Evolutionary conservation across 2,797 vertebrate genomes (phyloP).

Genomic region (Columba guinea): DNA sequence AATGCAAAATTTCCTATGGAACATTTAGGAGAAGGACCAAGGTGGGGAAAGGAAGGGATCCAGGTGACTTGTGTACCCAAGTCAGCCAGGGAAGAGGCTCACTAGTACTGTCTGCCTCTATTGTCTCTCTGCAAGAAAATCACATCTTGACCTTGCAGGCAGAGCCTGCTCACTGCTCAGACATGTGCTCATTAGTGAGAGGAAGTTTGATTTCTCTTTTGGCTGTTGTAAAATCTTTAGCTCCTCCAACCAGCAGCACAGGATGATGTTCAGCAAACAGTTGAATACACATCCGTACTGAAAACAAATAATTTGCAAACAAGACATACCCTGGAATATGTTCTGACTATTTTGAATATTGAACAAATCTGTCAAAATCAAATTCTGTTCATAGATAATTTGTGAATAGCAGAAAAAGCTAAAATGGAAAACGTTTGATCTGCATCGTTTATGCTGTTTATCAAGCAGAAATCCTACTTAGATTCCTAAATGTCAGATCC

Average conservation of each 20-base stretch:
- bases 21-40: not conserved
- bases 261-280: not conserved
- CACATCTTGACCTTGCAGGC: not conserved
- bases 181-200: not conserved
- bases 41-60: not conserved
- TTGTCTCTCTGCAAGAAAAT: not conserved
- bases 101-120: not conserved
- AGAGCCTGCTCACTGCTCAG: not conserved
- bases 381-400: conserved; percentile 32
- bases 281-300: not conserved
- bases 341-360: conserved; percentile 32
- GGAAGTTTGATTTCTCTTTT: not conserved
- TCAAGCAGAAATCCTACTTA: not conserved
- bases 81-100: not conserved
- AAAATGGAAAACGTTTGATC: conserved; percentile 41
- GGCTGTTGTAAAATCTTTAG: not conserved
- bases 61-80: fast-evolving
- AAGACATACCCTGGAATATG: not conserved
- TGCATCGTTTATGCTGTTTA: not conserved
- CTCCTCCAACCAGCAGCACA: not conserved
- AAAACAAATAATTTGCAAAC: conserved; percentile 38
- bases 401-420: conserved; percentile 9
- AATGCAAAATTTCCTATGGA: not conserved
- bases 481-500: conserved; percentile 4
- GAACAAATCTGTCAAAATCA: conserved; percentile 50